phyloP scores from a whole-genome alignment of 2,888 invertebrate species.

The Synanthedon vespiformis region DNA sequence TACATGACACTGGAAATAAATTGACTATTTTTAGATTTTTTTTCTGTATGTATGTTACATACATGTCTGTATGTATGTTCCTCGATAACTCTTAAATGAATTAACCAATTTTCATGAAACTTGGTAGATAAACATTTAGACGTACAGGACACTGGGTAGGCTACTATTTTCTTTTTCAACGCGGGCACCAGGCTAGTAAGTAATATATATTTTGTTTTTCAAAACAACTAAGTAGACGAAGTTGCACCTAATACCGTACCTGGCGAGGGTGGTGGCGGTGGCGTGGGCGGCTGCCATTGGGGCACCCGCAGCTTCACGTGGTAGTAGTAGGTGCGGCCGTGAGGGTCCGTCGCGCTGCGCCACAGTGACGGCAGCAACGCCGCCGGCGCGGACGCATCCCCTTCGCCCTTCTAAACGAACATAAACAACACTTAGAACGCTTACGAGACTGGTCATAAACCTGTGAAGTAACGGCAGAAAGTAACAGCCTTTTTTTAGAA shows the following conservation, averaged over 20 bases:
- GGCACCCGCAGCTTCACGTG: conserved; percentile 82
- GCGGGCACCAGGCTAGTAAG: no score
- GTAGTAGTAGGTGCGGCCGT: conserved; percentile 92
- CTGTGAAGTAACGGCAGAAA: conserved; percentile 7
- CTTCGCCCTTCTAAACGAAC: not conserved
- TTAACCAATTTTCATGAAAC: no score
- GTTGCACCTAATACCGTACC: not conserved
- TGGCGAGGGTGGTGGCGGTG: conserved; percentile 43
- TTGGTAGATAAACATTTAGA: no score
- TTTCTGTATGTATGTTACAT: no score
- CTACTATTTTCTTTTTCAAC: no score
- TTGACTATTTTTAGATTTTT: no score
- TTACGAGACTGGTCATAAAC: not conserved
- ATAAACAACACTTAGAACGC: not conserved
- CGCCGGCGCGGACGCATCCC: conserved; percentile 15
- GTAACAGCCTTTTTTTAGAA: conserved; percentile 3
- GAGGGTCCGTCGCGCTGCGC: conserved; percentile 85
- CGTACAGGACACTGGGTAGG: no score
- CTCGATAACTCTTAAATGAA: no score
- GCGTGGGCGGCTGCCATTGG: conserved; percentile 81
- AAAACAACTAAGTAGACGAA: no score
- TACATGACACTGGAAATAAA: no score
- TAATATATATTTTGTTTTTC: no score
- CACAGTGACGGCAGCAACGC: conserved; percentile 85
- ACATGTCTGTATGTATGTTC: no score